A percentile compares a stretch with the other conserved stretches of the same genome.
These are phyloP conservation scores for Cyanoramphus novaezelandiae DNA, from an alignment of 2,113 vertebrate species.

Conservation along the genomic window DNA sequence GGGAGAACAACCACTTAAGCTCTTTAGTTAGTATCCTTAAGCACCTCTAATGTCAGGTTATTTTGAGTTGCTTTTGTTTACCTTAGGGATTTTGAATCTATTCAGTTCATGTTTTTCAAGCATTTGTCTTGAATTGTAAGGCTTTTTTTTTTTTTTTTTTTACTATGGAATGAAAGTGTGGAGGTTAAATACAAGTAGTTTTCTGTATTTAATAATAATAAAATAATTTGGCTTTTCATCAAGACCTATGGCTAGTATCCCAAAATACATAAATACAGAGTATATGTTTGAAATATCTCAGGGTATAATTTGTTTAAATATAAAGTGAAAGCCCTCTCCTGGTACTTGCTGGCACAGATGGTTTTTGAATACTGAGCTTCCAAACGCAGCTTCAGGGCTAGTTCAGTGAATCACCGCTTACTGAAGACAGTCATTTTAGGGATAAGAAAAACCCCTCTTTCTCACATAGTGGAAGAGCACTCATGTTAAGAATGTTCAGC, in stretches of 20 bases:
- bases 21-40: background rate
- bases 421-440: slow-evolving; percentile 46
- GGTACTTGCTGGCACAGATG: slow-evolving; percentile 72
- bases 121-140: background rate
- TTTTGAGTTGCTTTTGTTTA: background rate
- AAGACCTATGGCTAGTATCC: slow-evolving; percentile 42
- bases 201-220: background rate
- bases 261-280: slow-evolving; percentile 52
- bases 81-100: background rate
- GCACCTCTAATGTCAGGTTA: background rate
- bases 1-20: background rate
- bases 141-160: background rate
- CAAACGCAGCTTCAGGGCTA: slow-evolving; percentile 61
- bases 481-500: background rate
- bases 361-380: slow-evolving; percentile 67
- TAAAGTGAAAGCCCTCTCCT: slow-evolving; percentile 63
- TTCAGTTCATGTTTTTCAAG: background rate
- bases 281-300: slow-evolving; percentile 58
- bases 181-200: background rate
- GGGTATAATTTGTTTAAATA: slow-evolving; percentile 65
- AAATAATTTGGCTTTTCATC: slow-evolving; percentile 14
- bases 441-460: slow-evolving; percentile 30
- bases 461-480: background rate
- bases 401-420: slow-evolving; percentile 59
- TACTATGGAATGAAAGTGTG: background rate